phyloP scores from a whole-genome alignment of 2,113 vertebrate species.

The Etia nguti region DNA sequence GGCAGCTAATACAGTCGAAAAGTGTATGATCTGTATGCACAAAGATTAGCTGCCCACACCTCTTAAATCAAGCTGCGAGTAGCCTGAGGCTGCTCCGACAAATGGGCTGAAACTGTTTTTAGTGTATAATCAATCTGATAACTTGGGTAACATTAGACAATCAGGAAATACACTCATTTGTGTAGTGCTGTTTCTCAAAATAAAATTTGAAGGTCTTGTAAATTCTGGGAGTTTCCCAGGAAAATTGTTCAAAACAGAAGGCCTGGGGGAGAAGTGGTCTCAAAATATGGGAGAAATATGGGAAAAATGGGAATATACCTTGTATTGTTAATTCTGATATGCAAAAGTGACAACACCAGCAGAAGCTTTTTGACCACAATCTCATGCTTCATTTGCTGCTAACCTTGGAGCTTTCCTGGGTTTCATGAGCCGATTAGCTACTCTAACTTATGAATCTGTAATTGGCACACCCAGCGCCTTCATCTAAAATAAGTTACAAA shows the following conservation, averaged over 20 bases:
- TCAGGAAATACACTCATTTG: not conserved
- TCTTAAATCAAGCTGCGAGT: not conserved
- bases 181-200: not conserved
- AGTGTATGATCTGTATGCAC: not conserved
- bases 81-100: not conserved
- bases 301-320: not conserved
- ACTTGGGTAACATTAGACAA: not conserved
- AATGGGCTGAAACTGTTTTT: not conserved
- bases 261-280: not conserved
- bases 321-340: not conserved
- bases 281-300: not conserved
- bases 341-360: not conserved
- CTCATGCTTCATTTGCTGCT: not conserved
- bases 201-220: not conserved
- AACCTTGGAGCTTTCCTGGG: not conserved
- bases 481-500: not conserved
- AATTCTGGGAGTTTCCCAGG: not conserved
- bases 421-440: not conserved
- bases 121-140: not conserved
- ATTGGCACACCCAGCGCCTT: fast-evolving
- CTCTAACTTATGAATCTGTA: too few species aligned
- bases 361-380: not conserved
- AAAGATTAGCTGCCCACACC: not conserved
- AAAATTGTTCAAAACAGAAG: not conserved
- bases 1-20: not conserved